Base-by-base conservation (phyloP, 2,797 vertebrate species). In the Carapus acus region DNA sequence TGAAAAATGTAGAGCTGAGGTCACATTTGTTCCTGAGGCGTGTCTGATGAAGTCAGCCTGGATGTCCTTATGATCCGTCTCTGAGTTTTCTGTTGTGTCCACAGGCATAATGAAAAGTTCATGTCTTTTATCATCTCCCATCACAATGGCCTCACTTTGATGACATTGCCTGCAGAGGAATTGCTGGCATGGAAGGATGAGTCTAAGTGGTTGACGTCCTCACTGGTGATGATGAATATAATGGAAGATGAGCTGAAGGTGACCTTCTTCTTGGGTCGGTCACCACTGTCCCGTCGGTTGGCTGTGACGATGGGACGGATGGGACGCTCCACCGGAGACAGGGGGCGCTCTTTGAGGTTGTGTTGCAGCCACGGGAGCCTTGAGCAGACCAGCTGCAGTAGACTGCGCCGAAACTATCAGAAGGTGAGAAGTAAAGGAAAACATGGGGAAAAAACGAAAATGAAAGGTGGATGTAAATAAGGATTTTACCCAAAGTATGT, bases 171-270 rank as follows among this genome's bases (percentile, higher is more conserved):
- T 69, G 87, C 83, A 1, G 83, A 60, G 13, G 76, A 67, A 11
- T 56, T 42, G 2, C 8, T 40, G 8, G 69, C 58, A 72, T 79
- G 86, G 60, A 83, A 85, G 56, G 70, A 78, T 42, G 87, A 65
- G 3, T 88, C 89, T 19, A 87, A 60, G 19, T 89, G 82, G 4
- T 83, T 78, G 17, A 88, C 66, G 60, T 95, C 90, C 42, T 94
- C 86, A 48, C 83, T 88, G 72, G 91, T 87, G 66, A 97, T 95
- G 73, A 97, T 91, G 82, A 97, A 97, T 71, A 97, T 90, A 1
- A 96, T 88, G 27, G 93, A 96, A 22, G 93, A 96, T 52, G 90
- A 90, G 74, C 87, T 95, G 74, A 97, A 97, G 53, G 92, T 96
- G 74, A 96, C 93, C 84, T 88, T 92, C 85, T 97, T 95, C 76